phyloP scores from a whole-genome alignment of 1,140 invertebrate species.

The Acyrthosiphon pisum region DNA sequence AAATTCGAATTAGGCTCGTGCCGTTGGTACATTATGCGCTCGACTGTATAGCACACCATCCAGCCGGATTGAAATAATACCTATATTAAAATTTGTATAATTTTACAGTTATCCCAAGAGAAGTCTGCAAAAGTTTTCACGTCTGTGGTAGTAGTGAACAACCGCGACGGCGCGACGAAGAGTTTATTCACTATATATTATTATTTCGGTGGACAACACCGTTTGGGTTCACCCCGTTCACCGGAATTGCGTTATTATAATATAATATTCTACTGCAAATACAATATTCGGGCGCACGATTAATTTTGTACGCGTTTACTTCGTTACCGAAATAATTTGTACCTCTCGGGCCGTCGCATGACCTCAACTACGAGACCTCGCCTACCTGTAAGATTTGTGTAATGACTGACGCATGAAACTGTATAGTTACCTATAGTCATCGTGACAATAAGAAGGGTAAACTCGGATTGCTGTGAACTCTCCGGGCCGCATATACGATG shows the following conservation, averaged over 20 bases:
- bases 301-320: neutral
- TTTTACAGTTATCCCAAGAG: neutral
- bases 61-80: too few relatives aligned
- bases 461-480: neutral
- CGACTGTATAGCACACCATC: neutral
- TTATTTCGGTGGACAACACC: neutral
- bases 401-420: neutral
- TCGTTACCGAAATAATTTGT: neutral
- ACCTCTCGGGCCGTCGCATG: neutral
- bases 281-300: neutral
- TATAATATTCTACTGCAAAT: neutral
- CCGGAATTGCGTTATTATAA: neutral
- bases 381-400: neutral
- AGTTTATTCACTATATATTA: neutral
- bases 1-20: neutral
- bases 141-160: neutral
- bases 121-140: neutral
- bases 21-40: neutral
- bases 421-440: neutral
- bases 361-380: too few relatives aligned
- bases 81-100: neutral
- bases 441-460: neutral
- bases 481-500: too few relatives aligned
- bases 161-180: too few relatives aligned
- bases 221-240: neutral